Evolutionary conservation across 2,888 invertebrate species (phyloP), one percentile per base, ranked within the genome.

Genomic region (Campoplex capitator): DNA sequence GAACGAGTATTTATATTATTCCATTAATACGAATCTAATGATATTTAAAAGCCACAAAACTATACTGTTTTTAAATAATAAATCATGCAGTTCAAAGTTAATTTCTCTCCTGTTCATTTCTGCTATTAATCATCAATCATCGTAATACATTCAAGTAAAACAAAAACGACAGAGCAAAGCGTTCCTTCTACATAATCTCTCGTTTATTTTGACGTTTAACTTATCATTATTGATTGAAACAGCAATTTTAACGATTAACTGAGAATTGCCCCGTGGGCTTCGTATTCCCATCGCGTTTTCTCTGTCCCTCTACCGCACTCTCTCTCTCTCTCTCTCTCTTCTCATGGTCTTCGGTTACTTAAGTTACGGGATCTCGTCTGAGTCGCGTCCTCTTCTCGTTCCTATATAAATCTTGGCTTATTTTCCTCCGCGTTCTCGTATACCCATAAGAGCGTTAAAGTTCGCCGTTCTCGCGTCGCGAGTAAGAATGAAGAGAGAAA

Each of bases 311-410:
- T 62, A 28, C 23, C n/a, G 73, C 58, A 42, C 62, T 23, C 23
- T 23, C 23, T 23, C 62, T n/a, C 62, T 23, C 23, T 23, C 23
- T 23, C 62, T n/a, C 42, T 70, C 73, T 67, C 45, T 35, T 32
- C 45, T 71, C 45, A 54, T 48, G 42, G 38, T 71, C 71, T 32
- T 86, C 84, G 45, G 84, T 86, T 77, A 74, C 76, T 84, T 77
- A 86, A 81, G 84, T 86, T 86, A 86, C 84, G 86, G 86, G 81
- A 86, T 77, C 76, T 86, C 77, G 86, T 84, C 86, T 71, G 83
- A 78, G 68, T 78, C 70, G 58, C 80, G 80, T 76, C 67, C 74
- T 68, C 68, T 51, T 38, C 76, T 83, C 62, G 51, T 80, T 71
- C 54, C 80, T 62, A 80, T 80, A 80, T 80, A 80, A 70, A 62